These are phyloP conservation scores for Noctua comes DNA, from an alignment of 2,888 invertebrate species.

Conservation along the genomic window DNA sequence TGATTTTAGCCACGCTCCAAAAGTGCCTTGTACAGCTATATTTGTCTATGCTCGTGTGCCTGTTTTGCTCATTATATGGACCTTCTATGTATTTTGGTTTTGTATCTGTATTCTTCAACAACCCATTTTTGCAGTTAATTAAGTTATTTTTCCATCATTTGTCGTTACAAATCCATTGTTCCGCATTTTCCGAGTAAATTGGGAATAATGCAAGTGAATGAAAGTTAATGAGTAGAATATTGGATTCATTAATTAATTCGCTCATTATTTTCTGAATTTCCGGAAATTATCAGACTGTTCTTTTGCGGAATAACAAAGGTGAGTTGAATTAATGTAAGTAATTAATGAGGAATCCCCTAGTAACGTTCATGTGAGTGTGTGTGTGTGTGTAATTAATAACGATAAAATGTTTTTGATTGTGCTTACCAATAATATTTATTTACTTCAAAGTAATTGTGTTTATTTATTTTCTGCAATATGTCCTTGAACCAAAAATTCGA, in stretches of 20 bases:
- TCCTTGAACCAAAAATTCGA: too few relatives aligned
- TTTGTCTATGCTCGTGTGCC: not conserved
- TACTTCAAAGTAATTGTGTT: not conserved
- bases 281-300: not conserved
- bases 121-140: slow-evolving; percentile 76
- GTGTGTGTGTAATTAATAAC: not conserved
- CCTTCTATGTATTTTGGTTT: not conserved
- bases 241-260: slow-evolving; percentile 15
- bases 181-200: slow-evolving; percentile 23
- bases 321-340: not conserved
- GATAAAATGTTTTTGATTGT: not conserved
- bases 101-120: slow-evolving; percentile 68
- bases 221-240: slow-evolving; percentile 19
- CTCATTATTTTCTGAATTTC: slow-evolving; percentile 11
- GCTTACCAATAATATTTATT: not conserved
- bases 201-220: slow-evolving; percentile 29
- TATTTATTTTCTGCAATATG: not conserved
- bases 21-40: not conserved
- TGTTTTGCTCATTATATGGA: not conserved
- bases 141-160: slow-evolving; percentile 75
- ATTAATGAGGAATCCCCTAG: not conserved
- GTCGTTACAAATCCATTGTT: slow-evolving; percentile 63
- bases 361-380: not conserved
- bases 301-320: not conserved
- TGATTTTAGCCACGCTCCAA: not conserved